Conservation (phyloP, 2,113 vertebrate species). For the Eulemur macaco region DNA sequence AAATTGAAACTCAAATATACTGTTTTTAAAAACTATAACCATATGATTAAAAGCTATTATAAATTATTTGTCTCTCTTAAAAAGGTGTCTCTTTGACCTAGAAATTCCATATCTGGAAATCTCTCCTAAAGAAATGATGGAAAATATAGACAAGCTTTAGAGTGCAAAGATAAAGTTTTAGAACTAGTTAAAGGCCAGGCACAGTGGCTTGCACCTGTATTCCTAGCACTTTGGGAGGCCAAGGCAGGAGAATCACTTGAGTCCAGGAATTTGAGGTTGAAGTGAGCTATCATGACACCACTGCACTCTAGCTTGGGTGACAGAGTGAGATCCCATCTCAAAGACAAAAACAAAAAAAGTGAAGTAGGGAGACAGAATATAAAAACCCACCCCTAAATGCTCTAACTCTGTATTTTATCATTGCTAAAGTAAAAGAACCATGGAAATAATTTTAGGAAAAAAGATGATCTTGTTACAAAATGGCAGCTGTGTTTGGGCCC, state of each 20-base stretch:
- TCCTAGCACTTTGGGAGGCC: too few relatives aligned
- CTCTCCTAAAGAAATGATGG: not conserved
- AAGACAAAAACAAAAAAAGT: not conserved
- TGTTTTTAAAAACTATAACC: not conserved
- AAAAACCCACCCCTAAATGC: not conserved
- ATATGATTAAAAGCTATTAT: not conserved
- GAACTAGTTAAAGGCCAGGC: not conserved
- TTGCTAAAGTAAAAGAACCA: not conserved
- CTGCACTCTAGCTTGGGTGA: too few relatives aligned
- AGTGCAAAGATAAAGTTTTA: constrained; percentile 10
- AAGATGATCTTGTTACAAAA: not conserved
- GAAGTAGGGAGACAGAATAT: not conserved
- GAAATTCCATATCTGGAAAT: not conserved
- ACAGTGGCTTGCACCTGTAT: too few relatives aligned
- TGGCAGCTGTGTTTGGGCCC: not conserved
- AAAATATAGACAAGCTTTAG: constrained; percentile 20
- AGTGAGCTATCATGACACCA: too few relatives aligned
- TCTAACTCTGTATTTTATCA: not conserved
- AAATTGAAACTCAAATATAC: not conserved
- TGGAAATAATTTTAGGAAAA: not conserved
- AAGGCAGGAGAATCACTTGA: too few relatives aligned
- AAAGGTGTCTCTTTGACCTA: not conserved
- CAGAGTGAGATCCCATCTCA: too few relatives aligned
- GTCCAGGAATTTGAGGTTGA: too few relatives aligned
- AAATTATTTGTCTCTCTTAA: not conserved